These are phyloP conservation scores for Coelopa pilipes DNA, from an alignment of 2,888 invertebrate species.

Conservation along the genomic window DNA sequence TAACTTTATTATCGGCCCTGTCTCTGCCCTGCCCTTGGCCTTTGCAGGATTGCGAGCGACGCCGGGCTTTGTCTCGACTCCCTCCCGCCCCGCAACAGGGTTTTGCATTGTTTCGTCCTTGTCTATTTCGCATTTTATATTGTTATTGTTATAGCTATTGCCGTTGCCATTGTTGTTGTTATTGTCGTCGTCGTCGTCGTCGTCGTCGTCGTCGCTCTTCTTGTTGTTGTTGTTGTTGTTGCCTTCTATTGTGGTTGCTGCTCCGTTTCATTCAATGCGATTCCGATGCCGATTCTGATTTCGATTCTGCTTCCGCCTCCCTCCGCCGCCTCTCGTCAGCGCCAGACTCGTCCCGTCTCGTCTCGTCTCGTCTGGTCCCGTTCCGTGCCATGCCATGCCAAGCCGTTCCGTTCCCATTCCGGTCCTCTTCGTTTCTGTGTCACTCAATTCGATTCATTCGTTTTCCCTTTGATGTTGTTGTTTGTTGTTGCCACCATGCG, in stretches of 20 bases:
- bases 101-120: background rate
- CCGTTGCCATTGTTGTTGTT: no score
- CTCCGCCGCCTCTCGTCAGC: background rate
- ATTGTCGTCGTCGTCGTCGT: no score
- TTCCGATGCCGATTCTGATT: background rate
- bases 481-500: constrained; percentile 30
- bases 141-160: background rate
- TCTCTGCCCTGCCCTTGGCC: background rate
- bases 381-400: constrained; percentile 39
- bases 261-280: background rate
- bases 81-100: background rate
- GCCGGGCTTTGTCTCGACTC: no score
- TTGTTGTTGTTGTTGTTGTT: constrained; percentile 5
- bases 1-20: constrained; percentile 1
- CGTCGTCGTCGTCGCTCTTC: background rate
- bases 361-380: background rate
- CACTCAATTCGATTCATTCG: constrained; percentile 41
- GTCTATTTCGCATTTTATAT: background rate
- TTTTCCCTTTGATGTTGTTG: constrained; percentile 38
- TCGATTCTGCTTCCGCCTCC: background rate
- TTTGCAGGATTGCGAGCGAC: background rate
- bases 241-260: background rate
- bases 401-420: constrained; percentile 40
- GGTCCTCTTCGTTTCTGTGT: constrained; percentile 39
- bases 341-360: background rate